Percentiles rank a stretch among this genome's conserved stretches.
These are phyloP conservation scores for Tangachromis dhanisi DNA, from an alignment of 2,113 vertebrate genomes.

Conservation along the genomic window DNA sequence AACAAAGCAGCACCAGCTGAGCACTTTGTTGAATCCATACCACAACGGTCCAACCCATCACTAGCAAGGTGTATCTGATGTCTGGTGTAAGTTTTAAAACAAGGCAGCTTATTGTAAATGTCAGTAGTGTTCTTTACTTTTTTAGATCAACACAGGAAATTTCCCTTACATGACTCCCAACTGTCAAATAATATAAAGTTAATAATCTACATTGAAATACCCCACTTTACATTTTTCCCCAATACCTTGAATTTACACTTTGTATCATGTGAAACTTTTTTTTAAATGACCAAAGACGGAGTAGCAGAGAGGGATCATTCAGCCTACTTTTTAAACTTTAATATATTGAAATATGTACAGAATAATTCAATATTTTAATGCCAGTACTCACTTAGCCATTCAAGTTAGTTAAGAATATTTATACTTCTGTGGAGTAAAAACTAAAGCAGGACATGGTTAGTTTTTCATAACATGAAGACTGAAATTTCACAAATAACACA, in stretches of 20 bases:
- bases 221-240: background rate
- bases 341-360: background rate
- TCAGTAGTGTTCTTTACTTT: background rate
- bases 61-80: background rate
- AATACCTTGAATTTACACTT: background rate
- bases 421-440: background rate
- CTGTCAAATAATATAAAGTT: background rate
- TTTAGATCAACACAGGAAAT: background rate
- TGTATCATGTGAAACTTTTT: background rate
- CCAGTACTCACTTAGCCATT: background rate
- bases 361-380: background rate
- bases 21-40: background rate
- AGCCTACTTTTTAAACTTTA: background rate
- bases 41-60: background rate
- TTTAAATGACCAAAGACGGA: background rate
- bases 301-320: background rate
- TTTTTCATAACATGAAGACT: background rate
- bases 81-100: background rate
- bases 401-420: background rate
- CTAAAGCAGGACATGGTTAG: background rate
- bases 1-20: background rate
- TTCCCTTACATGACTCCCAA: background rate
- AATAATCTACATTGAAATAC: background rate
- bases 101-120: background rate
- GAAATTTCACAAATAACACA: background rate